Base-by-base conservation (phyloP, 2,113 vertebrate genomes). In the Galemys pyrenaicus region DNA sequence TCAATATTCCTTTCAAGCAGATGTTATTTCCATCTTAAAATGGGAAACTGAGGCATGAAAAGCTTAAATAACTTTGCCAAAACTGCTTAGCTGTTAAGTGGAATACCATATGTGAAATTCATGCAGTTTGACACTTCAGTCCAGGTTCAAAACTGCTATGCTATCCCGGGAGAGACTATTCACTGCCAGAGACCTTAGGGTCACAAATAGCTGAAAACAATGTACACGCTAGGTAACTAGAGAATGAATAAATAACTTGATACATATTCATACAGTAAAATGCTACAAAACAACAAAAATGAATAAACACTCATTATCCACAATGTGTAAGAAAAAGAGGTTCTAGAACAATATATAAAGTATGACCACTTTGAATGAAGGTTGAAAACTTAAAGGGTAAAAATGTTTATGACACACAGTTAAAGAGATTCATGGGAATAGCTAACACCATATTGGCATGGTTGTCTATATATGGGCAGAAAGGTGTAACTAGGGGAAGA, bases 401-500 rank as follows among this genome's bases (percentile, higher is more conserved):
- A 92, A n/a, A 17, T 0, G 0, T 62, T 26, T 19, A 56, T 22
- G 51, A 58, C 19, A 46, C n/a, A 26, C 15, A 51, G 20, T 28
- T 30, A 73, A 65, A 30, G 12, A 32, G 30, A 64, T 32, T 64
- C 62, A 64, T 32, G 24, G 26, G 30, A 64, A 64, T 64, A 30
- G 28, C 16, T 65, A 37, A 12, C 16, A 13, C 26, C 11, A n/a
- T 12, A 6, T 32, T 28, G 64, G 1, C 13, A 19, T 10, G 15
- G 16, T 20, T 35, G 6, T 54, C 32, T 54, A 12, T 10, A 15
- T 1, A 2, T n/a, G 7, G 44, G 6, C 24, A 22, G 9, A 44
- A 20, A 16, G 20, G 24, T n/a, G 9, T 9, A 46, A 4, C 0
- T 51, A 10, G 20, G 9, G 11, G 4, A 17, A 71, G 16, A 8